Percentiles rank a stretch among this genome's conserved stretches.
These are phyloP conservation scores for Cancer borealis DNA, from an alignment of 2,888 invertebrate genomes.

Conservation along the genomic window DNA sequence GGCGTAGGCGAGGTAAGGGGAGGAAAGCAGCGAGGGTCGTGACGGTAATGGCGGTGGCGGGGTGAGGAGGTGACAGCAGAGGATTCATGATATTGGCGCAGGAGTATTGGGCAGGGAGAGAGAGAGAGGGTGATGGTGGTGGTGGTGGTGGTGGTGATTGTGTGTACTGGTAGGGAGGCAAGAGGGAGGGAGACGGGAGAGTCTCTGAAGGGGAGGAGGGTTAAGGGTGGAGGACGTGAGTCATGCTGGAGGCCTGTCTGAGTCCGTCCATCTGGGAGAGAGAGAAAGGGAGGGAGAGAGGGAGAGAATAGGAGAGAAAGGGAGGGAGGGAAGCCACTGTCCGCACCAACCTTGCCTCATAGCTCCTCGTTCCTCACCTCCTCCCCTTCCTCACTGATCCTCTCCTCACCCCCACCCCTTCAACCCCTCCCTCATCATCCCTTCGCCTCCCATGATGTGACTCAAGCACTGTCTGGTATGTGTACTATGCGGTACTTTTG, in stretches of 20 bases:
- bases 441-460: background rate
- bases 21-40: background rate
- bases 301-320: background rate
- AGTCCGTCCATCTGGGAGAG: conserved; percentile 37
- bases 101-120: conserved; percentile 27
- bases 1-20: background rate
- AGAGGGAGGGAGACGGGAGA: background rate
- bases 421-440: background rate
- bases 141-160: background rate
- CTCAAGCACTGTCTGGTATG: background rate
- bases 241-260: background rate
- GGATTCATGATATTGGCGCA: conserved; percentile 7
- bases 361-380: background rate
- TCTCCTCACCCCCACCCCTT: background rate
- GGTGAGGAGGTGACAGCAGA: conserved; percentile 37
- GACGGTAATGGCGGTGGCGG: conserved; percentile 15
- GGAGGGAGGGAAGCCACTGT: conserved; percentile 1
- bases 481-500: background rate
- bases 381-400: background rate
- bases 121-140: background rate
- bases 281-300: conserved; percentile 42
- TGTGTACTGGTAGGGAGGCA: background rate
- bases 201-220: background rate
- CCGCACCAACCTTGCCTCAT: background rate
- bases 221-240: conserved; percentile 39